A percentile compares a stretch with the other conserved stretches of the same genome.
These are phyloP conservation scores for Cochlearius cochlearius DNA, from an alignment of 2,113 vertebrate species.

Conservation along the genomic window DNA sequence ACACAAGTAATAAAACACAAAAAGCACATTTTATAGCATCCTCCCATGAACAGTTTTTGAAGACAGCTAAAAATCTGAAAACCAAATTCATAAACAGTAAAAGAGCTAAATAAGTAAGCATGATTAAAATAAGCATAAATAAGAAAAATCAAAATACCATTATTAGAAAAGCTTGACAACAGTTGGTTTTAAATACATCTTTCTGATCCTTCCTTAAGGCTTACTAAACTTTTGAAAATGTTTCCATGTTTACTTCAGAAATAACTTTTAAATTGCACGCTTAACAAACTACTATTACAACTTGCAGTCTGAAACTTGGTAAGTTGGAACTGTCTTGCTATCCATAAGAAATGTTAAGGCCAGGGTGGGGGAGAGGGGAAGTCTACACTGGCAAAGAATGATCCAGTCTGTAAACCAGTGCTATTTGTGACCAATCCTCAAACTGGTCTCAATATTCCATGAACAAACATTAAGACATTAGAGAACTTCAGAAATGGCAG, in stretches of 20 bases:
- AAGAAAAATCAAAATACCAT: background rate
- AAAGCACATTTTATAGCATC: background rate
- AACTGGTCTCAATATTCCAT: background rate
- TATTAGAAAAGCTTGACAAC: background rate
- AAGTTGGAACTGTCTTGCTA: background rate
- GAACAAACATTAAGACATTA: background rate
- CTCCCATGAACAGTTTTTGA: background rate
- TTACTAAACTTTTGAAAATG: background rate
- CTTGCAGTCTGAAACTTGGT: background rate
- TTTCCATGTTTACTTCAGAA: background rate
- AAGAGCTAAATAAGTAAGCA: background rate
- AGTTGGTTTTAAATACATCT: background rate
- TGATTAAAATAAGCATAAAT: background rate
- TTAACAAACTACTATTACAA: background rate
- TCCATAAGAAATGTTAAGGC: background rate
- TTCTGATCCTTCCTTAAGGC: background rate
- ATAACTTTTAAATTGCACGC: background rate
- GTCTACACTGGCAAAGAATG: background rate
- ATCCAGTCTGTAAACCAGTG: background rate
- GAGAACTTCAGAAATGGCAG: background rate
- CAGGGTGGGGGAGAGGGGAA: fast-evolving
- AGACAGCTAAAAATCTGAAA: background rate
- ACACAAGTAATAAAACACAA: background rate
- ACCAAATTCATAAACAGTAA: background rate
- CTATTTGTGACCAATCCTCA: background rate